A percentile compares a stretch with the other conserved stretches of the same genome.
phyloP scores from a whole-genome alignment of 92 coral and sea anemone species.

The Heteractis magnifica region DNA sequence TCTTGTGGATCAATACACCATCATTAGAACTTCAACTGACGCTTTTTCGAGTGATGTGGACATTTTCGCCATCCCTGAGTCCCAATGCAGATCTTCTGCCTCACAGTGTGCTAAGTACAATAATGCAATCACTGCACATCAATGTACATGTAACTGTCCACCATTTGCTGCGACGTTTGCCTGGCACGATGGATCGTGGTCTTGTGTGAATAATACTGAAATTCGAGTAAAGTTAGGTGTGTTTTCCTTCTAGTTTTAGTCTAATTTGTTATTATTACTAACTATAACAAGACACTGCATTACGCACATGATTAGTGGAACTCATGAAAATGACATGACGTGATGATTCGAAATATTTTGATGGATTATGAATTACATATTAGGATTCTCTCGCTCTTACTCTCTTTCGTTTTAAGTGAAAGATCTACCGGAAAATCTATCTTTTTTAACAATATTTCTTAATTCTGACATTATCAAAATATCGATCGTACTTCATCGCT shows the following conservation, averaged over 20 bases:
- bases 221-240: slow-evolving; percentile 10
- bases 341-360: too few species aligned
- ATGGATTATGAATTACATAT: too few species aligned
- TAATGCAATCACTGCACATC: not conserved
- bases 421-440: too few species aligned
- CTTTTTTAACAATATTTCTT: too few species aligned
- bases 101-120: not conserved
- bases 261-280: not conserved
- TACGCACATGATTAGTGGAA: too few species aligned
- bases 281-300: not conserved
- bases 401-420: too few species aligned
- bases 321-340: too few species aligned
- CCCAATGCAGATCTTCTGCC: not conserved
- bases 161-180: slow-evolving; percentile 8
- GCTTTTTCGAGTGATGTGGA: not conserved
- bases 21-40: not conserved
- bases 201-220: slow-evolving; percentile 14
- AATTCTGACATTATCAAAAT: too few species aligned
- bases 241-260: not conserved
- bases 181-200: slow-evolving; percentile 8
- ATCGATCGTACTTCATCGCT: not conserved
- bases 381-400: too few species aligned
- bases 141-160: slow-evolving; percentile 10
- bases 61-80: not conserved
- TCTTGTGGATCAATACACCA: not conserved